Base-by-base conservation (phyloP, 1,140 invertebrate species). In the Hydropsyche tenuis region DNA sequence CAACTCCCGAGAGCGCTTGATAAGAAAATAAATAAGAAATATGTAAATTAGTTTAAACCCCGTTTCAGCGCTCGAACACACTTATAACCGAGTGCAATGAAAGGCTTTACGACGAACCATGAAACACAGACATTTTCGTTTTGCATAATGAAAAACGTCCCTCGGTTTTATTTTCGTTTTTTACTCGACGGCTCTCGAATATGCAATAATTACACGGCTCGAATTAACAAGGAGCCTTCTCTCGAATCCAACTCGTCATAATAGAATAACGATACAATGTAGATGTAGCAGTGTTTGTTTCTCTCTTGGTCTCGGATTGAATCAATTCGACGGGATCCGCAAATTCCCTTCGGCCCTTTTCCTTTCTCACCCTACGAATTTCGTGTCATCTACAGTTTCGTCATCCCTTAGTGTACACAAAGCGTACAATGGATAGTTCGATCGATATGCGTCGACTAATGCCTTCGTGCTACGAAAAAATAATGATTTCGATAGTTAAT, bases 21-120 rank as follows among this genome's bases (percentile, higher is more conserved):
- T 77, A 76, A 73, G 64, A 76, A 71, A 76, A 73, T 76, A 69
- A 71, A 73, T 73, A 71, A 73, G 72, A 72, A 76, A 73, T 76
- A 76, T 76, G 75, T 69, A 76, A 76, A 76, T 73, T 76, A 65
- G 70, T 72, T 60, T 72, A 65, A 70, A 76, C 63, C 64, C 30
- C 68, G 27, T 63, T 65, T 65, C 37, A 5, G 30, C 16, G 6
- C 6, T 9, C 37, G 18, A 9, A 63, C 22, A 43, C 37, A 60
- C 56, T 60, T 4, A 60, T 14, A 60, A 60, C 56, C 22, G 23
- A 60, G 22, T 60, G 20, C 23, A 60, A 25, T 60, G 56, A 60
- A 60, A 60, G 22, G 23, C 56, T 53, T 53, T 53, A 53, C 48
- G 16, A 20, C 48, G n/a, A 53, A 53, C n/a, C 48, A 53, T 53